These are phyloP conservation scores for Grallaria varia DNA, from an alignment of 2,113 vertebrate genomes.

Conservation along the genomic window DNA sequence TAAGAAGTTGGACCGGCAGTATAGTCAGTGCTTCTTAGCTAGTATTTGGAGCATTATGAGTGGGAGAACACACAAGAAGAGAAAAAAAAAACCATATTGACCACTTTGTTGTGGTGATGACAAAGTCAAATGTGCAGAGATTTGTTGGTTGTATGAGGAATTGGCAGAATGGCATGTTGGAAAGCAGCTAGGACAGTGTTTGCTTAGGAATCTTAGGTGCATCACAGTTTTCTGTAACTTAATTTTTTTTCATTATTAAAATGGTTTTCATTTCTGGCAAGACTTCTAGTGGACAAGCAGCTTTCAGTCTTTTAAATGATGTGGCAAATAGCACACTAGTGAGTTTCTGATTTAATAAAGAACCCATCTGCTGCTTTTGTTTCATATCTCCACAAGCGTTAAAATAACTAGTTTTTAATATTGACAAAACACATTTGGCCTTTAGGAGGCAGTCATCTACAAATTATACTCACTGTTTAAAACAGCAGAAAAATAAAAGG, in stretches of 20 bases:
- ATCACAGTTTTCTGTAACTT: background rate
- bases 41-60: background rate
- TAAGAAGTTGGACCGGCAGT: background rate
- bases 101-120: background rate
- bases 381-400: background rate
- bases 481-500: background rate
- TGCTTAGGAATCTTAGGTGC: background rate
- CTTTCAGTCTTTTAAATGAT: background rate
- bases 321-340: background rate
- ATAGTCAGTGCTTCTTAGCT: background rate
- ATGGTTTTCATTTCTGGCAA: background rate
- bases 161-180: background rate
- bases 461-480: background rate
- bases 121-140: background rate
- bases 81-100: rapidly evolving
- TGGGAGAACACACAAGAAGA: background rate
- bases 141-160: background rate
- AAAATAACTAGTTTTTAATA: background rate
- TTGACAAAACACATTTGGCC: background rate
- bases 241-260: background rate
- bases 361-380: background rate
- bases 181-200: background rate
- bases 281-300: background rate
- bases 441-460: conserved; percentile 28
- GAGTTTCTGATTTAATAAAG: background rate